Base-by-base conservation (phyloP, 2,797 vertebrate genomes). In the Adelosebastes latens region DNA sequence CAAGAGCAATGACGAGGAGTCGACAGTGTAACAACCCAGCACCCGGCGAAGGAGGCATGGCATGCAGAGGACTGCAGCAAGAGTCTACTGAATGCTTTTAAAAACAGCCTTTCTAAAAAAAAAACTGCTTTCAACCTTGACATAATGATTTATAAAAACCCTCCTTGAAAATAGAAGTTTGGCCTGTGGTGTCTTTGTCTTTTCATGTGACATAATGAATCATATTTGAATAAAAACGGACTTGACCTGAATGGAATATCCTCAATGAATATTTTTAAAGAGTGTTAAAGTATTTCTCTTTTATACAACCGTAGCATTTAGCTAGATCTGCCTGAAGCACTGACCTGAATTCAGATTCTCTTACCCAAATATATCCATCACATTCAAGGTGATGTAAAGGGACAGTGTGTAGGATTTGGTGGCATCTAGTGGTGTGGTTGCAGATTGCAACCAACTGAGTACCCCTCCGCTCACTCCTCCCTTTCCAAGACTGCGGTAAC, bases 21-120 rank as follows among this genome's bases (percentile, higher is more conserved):
- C 95, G 98, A 4, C 93, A 95, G 82, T 99, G 98, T 85, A 95
- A 94, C 91, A 97, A 97, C 82, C 98, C 98, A 3, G 39, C 84
- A 0, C 96, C 97, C 0, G 93, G 90, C 18, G 91, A 82, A 0
- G 95, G 94, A 1, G 97, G 97, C 22, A 75, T 87, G 2, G 2
- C 85, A 0, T 99, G 98, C 88, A 39, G 46, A 0, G 98, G 97
- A 52, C 90, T 92, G 4, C 82, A 91, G 56, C 83, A 95, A 3
- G 97, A 99, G 81, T 91, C 93, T 0, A 75, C 39, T 36, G 63
- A 88, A 0, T 92, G 95, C 69, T 90, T 89, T 85, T 94, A 78
- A 85, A 27, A n/a, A 42, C 46, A 61, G 9, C 12, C 2, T n/a
- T n/a, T n/a, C n/a, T n/a, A n/a, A n/a, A n/a, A n/a, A n/a, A n/a